phyloP scores from a whole-genome alignment of 2,888 invertebrate genomes.

The Pollenia labialis region DNA sequence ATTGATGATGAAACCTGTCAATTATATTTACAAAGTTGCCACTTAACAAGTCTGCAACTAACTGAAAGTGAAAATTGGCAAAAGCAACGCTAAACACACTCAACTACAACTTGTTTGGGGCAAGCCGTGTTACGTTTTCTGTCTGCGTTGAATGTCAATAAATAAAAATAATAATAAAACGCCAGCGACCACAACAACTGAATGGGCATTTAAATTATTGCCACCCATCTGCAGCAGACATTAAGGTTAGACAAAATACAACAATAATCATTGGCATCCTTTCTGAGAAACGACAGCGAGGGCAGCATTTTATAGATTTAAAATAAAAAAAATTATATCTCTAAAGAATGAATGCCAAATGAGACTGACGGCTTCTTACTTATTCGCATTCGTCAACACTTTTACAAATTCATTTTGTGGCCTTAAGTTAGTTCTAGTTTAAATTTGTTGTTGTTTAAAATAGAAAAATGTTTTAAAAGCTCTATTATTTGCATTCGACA shows the following conservation, averaged over 20 bases:
- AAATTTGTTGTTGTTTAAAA: slow-evolving; percentile 15
- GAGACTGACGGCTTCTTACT: slow-evolving; percentile 18
- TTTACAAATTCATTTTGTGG: slow-evolving; percentile 65
- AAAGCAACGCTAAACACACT: slow-evolving; percentile 1
- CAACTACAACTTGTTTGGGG: slow-evolving; percentile 32
- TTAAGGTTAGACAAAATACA: not conserved
- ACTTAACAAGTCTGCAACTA: slow-evolving; percentile 46
- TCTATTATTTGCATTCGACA: not conserved
- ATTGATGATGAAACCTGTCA: slow-evolving; percentile 55
- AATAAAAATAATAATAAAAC: not conserved
- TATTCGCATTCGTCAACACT: slow-evolving; percentile 54
- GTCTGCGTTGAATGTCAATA: slow-evolving; percentile 32
- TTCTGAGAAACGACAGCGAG: not conserved
- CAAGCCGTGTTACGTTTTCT: not conserved
- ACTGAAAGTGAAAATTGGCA: slow-evolving; percentile 25
- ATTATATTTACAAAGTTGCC: slow-evolving; percentile 46
- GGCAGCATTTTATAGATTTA: not conserved
- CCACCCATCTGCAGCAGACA: slow-evolving; percentile 31
- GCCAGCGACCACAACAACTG: not conserved
- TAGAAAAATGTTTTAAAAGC: not conserved
- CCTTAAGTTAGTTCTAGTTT: slow-evolving; percentile 35
- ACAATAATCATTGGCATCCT: slow-evolving; percentile 30
- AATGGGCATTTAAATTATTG: not conserved
- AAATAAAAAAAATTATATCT: slow-evolving; percentile 25
- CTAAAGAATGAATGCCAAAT: slow-evolving; percentile 45